Evolutionary conservation across 2,797 vertebrate species (phyloP).

Genomic region (Apodemus agrarius): DNA sequence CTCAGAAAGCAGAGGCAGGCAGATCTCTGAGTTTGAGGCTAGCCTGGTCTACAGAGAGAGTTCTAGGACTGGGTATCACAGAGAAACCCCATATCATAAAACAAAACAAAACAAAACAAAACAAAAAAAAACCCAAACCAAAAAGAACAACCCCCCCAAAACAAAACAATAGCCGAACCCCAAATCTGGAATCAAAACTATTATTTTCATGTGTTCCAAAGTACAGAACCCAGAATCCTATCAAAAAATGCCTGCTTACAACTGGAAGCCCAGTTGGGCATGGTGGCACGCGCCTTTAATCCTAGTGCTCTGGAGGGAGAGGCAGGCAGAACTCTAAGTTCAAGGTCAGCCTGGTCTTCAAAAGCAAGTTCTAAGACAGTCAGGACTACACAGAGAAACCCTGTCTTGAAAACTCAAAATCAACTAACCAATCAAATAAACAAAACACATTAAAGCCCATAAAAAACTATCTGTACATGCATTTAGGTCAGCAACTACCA

Average conservation of each 20-base stretch:
- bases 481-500: background rate
- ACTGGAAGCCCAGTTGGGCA: background rate
- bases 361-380: too few relatives aligned
- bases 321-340: too few relatives aligned
- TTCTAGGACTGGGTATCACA: background rate
- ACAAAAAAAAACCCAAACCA: too few relatives aligned
- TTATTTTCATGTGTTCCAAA: conserved; percentile 23
- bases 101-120: background rate
- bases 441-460: background rate
- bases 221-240: background rate
- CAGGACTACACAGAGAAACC: too few relatives aligned
- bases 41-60: background rate
- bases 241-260: background rate
- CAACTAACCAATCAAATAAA: background rate
- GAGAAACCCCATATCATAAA: too few relatives aligned
- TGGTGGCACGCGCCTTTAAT: too few relatives aligned
- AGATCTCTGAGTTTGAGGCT: background rate
- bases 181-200: background rate
- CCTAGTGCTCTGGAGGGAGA: too few relatives aligned
- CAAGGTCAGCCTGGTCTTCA: too few relatives aligned
- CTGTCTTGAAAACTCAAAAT: too few relatives aligned
- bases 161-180: background rate
- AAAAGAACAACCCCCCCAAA: background rate
- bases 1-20: background rate
- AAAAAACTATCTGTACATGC: background rate